A percentile compares a stretch with the other conserved stretches of the same genome.
Conservation (phyloP, 2,888 invertebrate species). For the Tetrapedia diversipes region DNA sequence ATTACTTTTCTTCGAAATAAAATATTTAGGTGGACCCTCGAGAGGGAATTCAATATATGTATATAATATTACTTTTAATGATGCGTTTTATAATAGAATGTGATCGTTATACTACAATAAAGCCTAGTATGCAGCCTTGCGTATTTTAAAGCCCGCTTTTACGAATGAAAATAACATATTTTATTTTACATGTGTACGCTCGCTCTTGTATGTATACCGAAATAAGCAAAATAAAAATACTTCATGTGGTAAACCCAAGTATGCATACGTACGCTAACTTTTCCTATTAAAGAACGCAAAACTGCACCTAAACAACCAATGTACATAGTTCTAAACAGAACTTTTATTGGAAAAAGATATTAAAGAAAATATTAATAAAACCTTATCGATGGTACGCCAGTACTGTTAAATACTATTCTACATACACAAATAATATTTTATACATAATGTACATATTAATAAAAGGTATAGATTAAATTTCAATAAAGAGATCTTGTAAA, state of each 20-base stretch:
- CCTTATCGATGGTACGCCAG: conserved; percentile 65
- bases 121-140: conserved; percentile 78
- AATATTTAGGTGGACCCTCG: conserved; percentile 70
- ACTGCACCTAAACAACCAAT: conserved; percentile 73
- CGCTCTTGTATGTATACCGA: conserved; percentile 1
- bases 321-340: conserved; percentile 67
- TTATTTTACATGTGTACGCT: conserved; percentile 16
- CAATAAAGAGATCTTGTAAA: conserved; percentile 54
- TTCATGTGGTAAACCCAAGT: conserved; percentile 18
- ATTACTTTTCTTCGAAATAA: conserved; percentile 73
- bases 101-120: conserved; percentile 72
- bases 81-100: conserved; percentile 72
- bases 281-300: conserved; percentile 60
- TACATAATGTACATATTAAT: conserved; percentile 77
- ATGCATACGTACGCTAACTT: conserved; percentile 15
- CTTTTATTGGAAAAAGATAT: conserved; percentile 52
- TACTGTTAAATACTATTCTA: conserved; percentile 80
- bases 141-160: conserved; percentile 61
- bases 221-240: conserved; percentile 33
- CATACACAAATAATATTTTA: conserved; percentile 80
- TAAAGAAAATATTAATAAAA: conserved; percentile 72
- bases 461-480: conserved; percentile 65
- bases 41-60: conserved; percentile 73
- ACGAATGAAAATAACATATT: conserved; percentile 47
- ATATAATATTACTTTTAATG: conserved; percentile 71